These are phyloP conservation scores for Pseudeuparius sepicola DNA, from an alignment of 2,888 invertebrate genomes.

Conservation along the genomic window DNA sequence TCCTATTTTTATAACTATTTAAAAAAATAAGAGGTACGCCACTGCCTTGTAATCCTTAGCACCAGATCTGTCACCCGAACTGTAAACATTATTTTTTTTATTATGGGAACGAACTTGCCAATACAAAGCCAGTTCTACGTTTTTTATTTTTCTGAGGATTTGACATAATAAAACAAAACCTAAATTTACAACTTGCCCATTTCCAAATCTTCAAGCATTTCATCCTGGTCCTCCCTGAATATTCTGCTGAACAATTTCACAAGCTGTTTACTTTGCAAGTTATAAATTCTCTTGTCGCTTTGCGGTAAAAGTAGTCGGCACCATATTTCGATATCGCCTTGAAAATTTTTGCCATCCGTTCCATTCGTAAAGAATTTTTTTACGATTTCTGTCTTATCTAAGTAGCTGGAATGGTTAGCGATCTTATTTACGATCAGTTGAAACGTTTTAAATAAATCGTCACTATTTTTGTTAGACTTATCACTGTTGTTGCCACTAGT, in stretches of 20 bases:
- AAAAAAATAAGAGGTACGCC: too few species aligned
- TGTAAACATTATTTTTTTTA: too few species aligned
- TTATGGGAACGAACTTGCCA: too few species aligned
- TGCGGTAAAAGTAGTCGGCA: conserved; percentile 75
- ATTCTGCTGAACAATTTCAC: conserved; percentile 80
- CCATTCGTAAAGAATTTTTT: conserved; percentile 56
- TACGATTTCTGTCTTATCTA: conserved; percentile 67
- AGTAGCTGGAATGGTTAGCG: conserved; percentile 66
- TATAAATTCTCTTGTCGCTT: conserved; percentile 76
- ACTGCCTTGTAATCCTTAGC: too few species aligned
- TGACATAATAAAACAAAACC: neutral
- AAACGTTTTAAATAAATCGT: conserved; percentile 69
- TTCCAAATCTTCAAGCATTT: conserved; percentile 79
- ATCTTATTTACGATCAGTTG: conserved; percentile 67
- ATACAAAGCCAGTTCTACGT: too few species aligned
- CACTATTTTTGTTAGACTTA: conserved; percentile 31
- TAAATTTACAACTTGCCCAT: conserved; percentile 45
- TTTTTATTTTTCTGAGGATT: too few species aligned
- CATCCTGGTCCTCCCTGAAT: conserved; percentile 60
- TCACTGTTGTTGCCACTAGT: neutral
- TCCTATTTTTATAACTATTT: too few species aligned
- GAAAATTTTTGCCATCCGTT: conserved; percentile 51
- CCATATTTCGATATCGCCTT: conserved; percentile 71
- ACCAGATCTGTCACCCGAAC: too few species aligned
- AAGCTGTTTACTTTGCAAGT: conserved; percentile 85